Evolutionary conservation across 2,113 vertebrate genomes (phyloP), one percentile per base, ranked within the genome.

Genomic region (Megaceryle torquata): DNA sequence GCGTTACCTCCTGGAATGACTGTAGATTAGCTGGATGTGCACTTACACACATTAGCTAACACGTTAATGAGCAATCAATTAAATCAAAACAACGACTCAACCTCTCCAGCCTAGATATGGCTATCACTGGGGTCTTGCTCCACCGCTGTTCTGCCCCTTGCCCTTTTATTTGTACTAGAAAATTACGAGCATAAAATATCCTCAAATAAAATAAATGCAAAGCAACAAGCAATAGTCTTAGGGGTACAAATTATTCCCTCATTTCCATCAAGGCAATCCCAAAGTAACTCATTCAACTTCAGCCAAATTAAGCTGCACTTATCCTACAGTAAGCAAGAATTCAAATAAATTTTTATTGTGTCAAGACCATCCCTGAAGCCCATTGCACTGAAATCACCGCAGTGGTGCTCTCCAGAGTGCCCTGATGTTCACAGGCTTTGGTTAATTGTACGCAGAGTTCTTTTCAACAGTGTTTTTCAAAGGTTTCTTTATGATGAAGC

Each of bases 111-210:
- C 21, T 19, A 43, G 35, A 39, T 9, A 50, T 1, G 4, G 24
- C 53, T 37, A 26, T 13, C 22, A 29, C 43, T 11, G 26, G 21
- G 22, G 37, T 22, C 54, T 69, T 43, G 37, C 35, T 82, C 60
- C 10, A 14, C 17, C 0, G 0, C 39, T 1, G 0, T 31, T 63
- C 44, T 60, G 44, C 37, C 24, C n/a, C 31, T 85, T 22, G 9
- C 5, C 37, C 31, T 63, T 48, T 72, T 61, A 39, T 35, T 84
- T 84, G 51, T 41, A 15, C 11, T 84, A 22, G 20, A 2, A 54
- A 50, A 46, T 33, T 10, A 10, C 1, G 2, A 57, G 14, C 29
- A 56, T 63, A 33, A 76, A 48, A 67, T 5, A 46, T 10, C 68
- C 31, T 28, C 35, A 70, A 61, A 67, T 10, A n/a, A 82, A 86